Evolutionary conservation across 2,113 vertebrate species (phyloP).

Genomic region (Dromaius novaehollandiae): DNA sequence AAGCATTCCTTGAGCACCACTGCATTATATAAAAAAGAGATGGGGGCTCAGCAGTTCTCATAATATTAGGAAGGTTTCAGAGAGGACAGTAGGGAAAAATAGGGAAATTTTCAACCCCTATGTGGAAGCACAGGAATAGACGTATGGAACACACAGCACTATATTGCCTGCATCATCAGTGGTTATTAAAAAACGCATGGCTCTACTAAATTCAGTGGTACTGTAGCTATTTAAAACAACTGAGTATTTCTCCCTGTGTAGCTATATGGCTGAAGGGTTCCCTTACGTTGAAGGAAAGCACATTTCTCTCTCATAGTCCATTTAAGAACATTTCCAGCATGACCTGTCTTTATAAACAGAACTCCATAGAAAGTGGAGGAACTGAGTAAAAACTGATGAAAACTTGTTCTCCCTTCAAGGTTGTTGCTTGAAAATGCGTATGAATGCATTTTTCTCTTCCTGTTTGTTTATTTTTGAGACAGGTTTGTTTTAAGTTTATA

Average conservation of each 20-base stretch:
- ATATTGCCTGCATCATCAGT: not conserved
- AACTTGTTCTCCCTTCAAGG: not conserved
- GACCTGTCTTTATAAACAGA: not conserved
- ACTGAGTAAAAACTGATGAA: not conserved
- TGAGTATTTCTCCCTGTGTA: not conserved
- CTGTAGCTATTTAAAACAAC: not conserved
- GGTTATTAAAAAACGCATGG: not conserved
- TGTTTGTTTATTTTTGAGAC: not conserved
- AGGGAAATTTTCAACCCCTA: not conserved
- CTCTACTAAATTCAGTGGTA: slow-evolving; percentile 10
- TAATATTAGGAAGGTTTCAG: not conserved
- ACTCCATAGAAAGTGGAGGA: not conserved
- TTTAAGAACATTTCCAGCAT: not conserved
- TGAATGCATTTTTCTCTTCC: not conserved
- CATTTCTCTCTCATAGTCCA: not conserved
- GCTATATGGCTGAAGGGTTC: not conserved
- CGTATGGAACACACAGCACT: not conserved
- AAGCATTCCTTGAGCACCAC: not conserved
- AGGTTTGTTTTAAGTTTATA: not conserved
- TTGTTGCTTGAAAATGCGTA: not conserved
- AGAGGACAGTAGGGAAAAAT: not conserved
- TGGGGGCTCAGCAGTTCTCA: not conserved
- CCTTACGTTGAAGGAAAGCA: not conserved
- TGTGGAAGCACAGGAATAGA: not conserved
- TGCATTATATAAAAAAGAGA: not conserved